Conservation (phyloP, 2,113 vertebrate species). For the Bothrops jararaca region DNA sequence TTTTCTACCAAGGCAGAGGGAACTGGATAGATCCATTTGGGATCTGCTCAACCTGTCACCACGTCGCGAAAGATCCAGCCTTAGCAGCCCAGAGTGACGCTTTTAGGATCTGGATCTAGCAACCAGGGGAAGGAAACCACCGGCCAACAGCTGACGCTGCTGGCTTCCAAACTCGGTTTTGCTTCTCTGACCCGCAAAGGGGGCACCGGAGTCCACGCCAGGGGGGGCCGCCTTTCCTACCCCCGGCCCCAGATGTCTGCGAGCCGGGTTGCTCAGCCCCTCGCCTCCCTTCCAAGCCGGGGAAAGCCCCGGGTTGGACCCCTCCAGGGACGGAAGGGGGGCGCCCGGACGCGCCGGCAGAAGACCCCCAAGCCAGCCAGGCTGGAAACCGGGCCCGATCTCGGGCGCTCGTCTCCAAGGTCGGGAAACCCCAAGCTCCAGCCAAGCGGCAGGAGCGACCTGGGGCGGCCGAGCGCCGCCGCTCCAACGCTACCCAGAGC, state of each 20-base stretch:
- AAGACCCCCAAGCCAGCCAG: no score
- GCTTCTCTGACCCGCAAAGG: not conserved
- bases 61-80: not conserved
- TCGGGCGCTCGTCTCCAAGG: not conserved
- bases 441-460: not conserved
- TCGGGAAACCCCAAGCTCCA: not conserved
- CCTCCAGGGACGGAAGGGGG: no score
- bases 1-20: not conserved
- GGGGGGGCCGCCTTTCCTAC: not conserved
- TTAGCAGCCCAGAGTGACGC: not conserved
- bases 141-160: not conserved
- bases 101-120: not conserved
- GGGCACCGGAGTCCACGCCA: not conserved
- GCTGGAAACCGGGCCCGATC: not conserved
- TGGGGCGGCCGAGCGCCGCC: not conserved
- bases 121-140: not conserved
- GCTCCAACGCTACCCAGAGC: not conserved
- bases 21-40: not conserved
- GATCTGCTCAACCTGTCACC: not conserved
- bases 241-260: not conserved
- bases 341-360: no score
- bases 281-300: not conserved
- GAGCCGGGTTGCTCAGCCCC: not conserved
- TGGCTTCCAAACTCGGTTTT: not conserved
- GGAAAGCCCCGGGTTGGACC: not conserved